phyloP scores from a whole-genome alignment of 2,888 invertebrate genomes.

The Melinopterus prodromus region DNA sequence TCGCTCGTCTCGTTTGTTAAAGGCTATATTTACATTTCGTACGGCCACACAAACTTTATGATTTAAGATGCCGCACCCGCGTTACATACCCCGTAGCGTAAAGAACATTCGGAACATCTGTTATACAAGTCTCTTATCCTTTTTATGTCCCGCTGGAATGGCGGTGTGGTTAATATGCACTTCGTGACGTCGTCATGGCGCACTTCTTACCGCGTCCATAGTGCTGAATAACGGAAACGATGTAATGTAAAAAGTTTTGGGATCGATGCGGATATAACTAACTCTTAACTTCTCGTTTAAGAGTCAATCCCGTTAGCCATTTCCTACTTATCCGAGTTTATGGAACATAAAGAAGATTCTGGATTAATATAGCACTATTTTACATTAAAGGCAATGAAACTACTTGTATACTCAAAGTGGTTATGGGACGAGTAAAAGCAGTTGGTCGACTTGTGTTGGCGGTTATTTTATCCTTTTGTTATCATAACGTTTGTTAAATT shows the following conservation, averaged over 20 bases:
- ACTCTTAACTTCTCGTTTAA: not conserved
- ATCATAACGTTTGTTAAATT: too few relatives aligned
- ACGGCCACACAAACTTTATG: not conserved
- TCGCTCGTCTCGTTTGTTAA: not conserved
- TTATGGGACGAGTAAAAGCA: too few relatives aligned
- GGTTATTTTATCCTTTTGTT: too few relatives aligned
- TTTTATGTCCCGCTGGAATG: not conserved
- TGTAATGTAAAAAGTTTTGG: not conserved
- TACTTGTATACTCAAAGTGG: too few relatives aligned
- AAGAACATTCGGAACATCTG: not conserved
- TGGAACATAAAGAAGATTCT: not conserved
- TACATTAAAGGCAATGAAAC: too few relatives aligned
- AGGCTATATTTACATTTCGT: not conserved
- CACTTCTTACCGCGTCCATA: not conserved
- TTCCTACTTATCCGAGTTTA: not conserved
- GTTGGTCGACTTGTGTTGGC: too few relatives aligned
- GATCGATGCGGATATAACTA: not conserved
- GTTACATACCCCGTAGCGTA: not conserved
- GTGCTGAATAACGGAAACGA: not conserved
- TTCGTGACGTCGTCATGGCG: not conserved
- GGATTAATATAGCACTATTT: not conserved
- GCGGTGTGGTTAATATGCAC: not conserved
- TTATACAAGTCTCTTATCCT: not conserved
- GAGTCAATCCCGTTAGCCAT: not conserved
- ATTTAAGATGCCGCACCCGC: not conserved